A percentile compares a stretch with the other conserved stretches of the same genome.
These are phyloP conservation scores for Piaya cayana DNA, from an alignment of 2,113 vertebrate species.

Conservation along the genomic window DNA sequence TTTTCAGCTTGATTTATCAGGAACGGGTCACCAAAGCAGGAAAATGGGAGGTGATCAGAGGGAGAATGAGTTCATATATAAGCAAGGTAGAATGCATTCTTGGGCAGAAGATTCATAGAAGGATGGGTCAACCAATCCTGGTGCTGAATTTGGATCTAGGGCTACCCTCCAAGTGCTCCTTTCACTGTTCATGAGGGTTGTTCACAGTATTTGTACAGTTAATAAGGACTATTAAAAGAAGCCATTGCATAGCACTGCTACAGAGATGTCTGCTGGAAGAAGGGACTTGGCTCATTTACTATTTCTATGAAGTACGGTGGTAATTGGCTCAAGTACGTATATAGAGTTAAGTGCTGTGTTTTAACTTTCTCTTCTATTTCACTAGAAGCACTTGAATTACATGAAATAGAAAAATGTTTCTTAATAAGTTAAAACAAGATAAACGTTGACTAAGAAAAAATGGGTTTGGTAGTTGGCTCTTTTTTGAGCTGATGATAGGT, in stretches of 20 bases:
- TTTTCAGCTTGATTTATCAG: background rate
- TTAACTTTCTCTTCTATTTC: background rate
- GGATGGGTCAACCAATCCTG: background rate
- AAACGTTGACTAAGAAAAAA: background rate
- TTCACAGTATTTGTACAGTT: background rate
- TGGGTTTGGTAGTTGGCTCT: background rate
- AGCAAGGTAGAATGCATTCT: background rate
- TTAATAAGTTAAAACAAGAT: background rate
- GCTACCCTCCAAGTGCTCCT: background rate
- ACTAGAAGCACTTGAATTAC: background rate
- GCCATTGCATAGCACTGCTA: background rate
- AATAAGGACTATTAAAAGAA: background rate
- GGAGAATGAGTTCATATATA: background rate
- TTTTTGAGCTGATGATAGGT: background rate
- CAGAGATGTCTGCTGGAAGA: background rate
- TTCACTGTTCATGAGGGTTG: fast-evolving
- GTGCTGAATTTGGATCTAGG: background rate
- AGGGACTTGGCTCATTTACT: background rate
- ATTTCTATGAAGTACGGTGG: background rate
- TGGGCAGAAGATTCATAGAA: background rate
- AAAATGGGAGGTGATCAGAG: background rate
- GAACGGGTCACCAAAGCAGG: background rate
- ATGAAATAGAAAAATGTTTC: background rate
- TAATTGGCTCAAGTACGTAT: background rate
- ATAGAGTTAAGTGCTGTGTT: background rate